Base-by-base conservation (phyloP, 1,140 invertebrate species). In the Drosophila lacertosa region DNA sequence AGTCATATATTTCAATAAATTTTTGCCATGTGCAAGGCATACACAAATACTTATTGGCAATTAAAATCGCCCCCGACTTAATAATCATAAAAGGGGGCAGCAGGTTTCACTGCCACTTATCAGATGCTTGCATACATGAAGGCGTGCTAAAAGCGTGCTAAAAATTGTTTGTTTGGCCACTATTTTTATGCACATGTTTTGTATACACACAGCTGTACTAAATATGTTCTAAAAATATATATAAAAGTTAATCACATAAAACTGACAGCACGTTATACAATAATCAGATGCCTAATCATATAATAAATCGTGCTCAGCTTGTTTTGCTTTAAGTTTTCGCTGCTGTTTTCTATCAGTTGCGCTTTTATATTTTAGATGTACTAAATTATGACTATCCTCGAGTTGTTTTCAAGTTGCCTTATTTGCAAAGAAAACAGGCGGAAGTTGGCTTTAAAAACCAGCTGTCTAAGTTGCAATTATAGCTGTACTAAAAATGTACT, bases 51-150 rank as follows among this genome's bases (percentile, higher is more conserved):
- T 44, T 51, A 75, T 75, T 75, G 62, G 45, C 63, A 68, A 72
- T 75, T 72, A 72, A 63, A 72, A 7, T 37, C 73, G 63, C 73
- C 69, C 73, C 47, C 69, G 37, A 50, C 59, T 69, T 29, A 35
- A 16, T 45, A 42, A 29, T 60, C 24, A 18, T 24, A 50, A 29
- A 60, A n/a, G n/a, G 48, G 45, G 24, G 55, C n/a, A 53, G 13
- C 9, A 6, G 22, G 22, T 54, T 40, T 20, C 9, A 40, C n/a
- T 6, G 26, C 9, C 15, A 39, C n/a, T 18, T 22, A 51, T 51
- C 29, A 37, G n/a, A 39, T 15, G 33, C 20, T 24, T 24, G 13
- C 4, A 22, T 20, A 53, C 20, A 5, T n/a, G n/a, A 13, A 53
- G 6, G 7, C 33, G 33, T 53, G 20, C 33, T 7, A 10, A 58